A percentile compares a stretch with the other conserved stretches of the same genome.
These are phyloP conservation scores for Diadegma fenestrale DNA, from an alignment of 2,888 invertebrate species.

Conservation along the genomic window DNA sequence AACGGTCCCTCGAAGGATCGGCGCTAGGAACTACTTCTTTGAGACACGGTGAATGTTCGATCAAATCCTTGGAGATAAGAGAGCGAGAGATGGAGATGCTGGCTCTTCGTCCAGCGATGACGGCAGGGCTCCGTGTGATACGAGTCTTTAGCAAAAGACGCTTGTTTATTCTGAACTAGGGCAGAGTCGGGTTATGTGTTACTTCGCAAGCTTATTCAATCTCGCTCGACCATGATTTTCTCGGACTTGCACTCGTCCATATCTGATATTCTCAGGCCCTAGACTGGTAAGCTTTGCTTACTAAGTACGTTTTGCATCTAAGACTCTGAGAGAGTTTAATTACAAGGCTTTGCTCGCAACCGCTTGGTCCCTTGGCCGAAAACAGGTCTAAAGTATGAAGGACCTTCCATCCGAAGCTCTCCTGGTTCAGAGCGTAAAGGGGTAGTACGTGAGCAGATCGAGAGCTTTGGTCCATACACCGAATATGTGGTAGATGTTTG, in stretches of 20 bases:
- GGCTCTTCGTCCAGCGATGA: conserved; percentile 32
- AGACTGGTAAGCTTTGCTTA: conserved; percentile 78
- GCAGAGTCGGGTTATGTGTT: conserved; percentile 40
- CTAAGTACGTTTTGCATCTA: conserved; percentile 84
- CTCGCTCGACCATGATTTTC: conserved; percentile 43
- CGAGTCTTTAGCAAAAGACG: conserved; percentile 67
- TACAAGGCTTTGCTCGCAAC: conserved; percentile 77
- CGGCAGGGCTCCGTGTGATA: conserved; percentile 71
- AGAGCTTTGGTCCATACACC: conserved; percentile 34
- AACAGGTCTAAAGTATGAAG: conserved; percentile 40
- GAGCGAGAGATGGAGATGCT: conserved; percentile 44
- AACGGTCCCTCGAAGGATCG: conserved; percentile 67
- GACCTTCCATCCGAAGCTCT: conserved; percentile 27
- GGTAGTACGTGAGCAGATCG: conserved; percentile 27
- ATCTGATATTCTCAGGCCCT: conserved; percentile 42
- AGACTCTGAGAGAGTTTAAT: conserved; percentile 82
- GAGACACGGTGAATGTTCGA: conserved; percentile 25
- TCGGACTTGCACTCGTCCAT: conserved; percentile 50
- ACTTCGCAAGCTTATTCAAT: conserved; percentile 51
- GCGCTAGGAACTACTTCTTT: conserved; percentile 39
- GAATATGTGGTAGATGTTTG: conserved; percentile 50
- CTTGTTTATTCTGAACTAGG: conserved; percentile 38
- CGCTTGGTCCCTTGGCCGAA: conserved; percentile 52
- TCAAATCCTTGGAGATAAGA: conserved; percentile 60
- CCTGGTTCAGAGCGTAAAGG: not conserved